A percentile compares a stretch with the other conserved stretches of the same genome.
phyloP scores from a whole-genome alignment of 2,888 invertebrate genomes.

The Oxystoma pomonae region DNA sequence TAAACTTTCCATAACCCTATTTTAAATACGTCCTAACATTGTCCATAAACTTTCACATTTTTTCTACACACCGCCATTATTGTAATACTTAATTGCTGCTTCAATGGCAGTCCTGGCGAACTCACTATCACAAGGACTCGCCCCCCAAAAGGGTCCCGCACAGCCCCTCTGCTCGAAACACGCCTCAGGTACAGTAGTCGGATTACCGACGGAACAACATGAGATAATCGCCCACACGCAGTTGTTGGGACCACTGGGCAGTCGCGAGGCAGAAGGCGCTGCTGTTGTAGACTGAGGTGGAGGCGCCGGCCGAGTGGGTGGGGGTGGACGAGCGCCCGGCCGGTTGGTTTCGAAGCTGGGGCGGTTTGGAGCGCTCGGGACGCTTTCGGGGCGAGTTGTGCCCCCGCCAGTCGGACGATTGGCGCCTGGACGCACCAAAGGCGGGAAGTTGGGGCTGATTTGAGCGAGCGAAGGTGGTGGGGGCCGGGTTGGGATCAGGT shows the following conservation, averaged over 20 bases:
- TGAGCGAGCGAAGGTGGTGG: conserved; percentile 20
- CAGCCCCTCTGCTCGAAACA: conserved; percentile 74
- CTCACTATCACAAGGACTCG: conserved; percentile 64
- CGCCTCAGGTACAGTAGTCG: conserved; percentile 49
- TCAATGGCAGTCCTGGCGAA: conserved; percentile 57
- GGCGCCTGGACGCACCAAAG: conserved; percentile 29
- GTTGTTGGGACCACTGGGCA: conserved; percentile 27
- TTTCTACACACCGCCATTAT: conserved; percentile 13
- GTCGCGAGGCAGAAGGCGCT: not conserved
- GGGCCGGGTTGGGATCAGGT: conserved; percentile 8
- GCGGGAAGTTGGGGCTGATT: conserved; percentile 22
- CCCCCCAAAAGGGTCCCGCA: conserved; percentile 68
- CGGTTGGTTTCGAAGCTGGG: not conserved
- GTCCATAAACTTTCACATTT: no score
- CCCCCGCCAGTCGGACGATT: conserved; percentile 14
- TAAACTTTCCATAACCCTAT: no score
- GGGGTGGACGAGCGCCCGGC: not conserved
- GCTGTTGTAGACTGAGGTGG: not conserved
- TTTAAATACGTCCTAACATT: no score
- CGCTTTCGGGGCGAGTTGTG: not conserved
- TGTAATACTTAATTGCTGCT: conserved; percentile 46
- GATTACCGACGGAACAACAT: conserved; percentile 59
- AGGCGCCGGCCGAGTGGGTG: not conserved
- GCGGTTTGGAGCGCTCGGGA: not conserved
- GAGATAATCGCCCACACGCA: conserved; percentile 74